A percentile compares a stretch with the other conserved stretches of the same genome.
These are phyloP conservation scores for Ophthalmolycus amberensis DNA, from an alignment of 2,113 vertebrate genomes.

Conservation along the genomic window DNA sequence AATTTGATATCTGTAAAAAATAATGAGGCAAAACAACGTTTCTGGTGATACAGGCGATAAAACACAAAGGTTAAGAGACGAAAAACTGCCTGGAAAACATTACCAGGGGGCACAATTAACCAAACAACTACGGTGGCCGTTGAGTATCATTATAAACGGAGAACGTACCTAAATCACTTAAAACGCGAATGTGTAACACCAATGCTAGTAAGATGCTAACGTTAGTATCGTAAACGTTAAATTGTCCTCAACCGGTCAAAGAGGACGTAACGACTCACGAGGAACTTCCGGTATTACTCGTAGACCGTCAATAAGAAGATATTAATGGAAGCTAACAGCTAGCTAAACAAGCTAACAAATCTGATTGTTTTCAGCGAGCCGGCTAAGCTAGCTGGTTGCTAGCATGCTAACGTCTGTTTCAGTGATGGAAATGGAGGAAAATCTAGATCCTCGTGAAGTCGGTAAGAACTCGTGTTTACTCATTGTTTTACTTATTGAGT, in stretches of 20 bases:
- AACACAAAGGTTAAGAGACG: background rate
- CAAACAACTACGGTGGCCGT: background rate
- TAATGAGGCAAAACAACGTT: rapidly evolving
- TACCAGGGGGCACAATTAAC: rapidly evolving
- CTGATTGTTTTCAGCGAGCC: background rate
- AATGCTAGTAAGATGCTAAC: background rate
- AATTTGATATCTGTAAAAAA: rapidly evolving
- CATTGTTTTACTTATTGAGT: too few relatives aligned
- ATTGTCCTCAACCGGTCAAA: too few relatives aligned
- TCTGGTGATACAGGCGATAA: too few relatives aligned
- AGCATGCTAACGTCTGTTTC: background rate
- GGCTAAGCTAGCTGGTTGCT: background rate
- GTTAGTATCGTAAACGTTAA: too few relatives aligned
- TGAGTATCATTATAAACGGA: rapidly evolving
- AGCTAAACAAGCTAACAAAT: too few relatives aligned
- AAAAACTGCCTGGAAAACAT: background rate
- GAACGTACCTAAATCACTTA: background rate
- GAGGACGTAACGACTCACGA: too few relatives aligned
- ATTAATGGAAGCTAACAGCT: background rate
- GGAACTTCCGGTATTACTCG: too few relatives aligned
- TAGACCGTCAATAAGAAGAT: background rate
- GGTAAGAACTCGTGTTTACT: slow-evolving; percentile 6
- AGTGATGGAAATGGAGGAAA: slow-evolving; percentile 13
- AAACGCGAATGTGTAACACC: background rate
- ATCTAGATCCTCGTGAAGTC: slow-evolving; percentile 15